Conservation (phyloP, 2,113 vertebrate species). For the Grammomys dolichurus region DNA sequence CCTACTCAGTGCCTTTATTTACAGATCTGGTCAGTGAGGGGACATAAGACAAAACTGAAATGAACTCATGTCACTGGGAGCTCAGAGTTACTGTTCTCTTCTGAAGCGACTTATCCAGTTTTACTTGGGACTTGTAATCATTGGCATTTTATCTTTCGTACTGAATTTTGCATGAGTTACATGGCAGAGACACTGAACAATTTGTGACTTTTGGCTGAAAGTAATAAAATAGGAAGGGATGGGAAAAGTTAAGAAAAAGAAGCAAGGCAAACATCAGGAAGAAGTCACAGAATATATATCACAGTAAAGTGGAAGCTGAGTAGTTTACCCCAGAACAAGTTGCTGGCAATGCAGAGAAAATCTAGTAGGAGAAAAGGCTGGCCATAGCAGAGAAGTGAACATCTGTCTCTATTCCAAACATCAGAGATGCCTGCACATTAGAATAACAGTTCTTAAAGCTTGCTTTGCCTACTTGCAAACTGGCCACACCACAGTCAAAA, state of each 20-base stretch:
- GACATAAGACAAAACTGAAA: background rate
- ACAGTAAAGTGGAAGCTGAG: background rate
- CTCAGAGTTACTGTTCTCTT: background rate
- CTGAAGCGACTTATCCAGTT: background rate
- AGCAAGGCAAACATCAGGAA: background rate
- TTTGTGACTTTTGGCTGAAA: background rate
- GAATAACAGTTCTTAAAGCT: background rate
- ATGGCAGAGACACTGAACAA: background rate
- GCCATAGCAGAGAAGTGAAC: background rate
- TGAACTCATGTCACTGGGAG: background rate
- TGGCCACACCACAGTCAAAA: background rate
- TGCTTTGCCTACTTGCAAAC: background rate
- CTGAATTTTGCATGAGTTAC: background rate
- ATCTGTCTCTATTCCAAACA: accelerated
- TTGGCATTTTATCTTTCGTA: background rate
- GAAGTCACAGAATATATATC: background rate
- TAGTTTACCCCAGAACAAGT: background rate
- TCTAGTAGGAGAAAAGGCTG: background rate
- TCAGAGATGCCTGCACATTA: no score
- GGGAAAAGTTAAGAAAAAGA: background rate
- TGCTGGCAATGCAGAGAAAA: background rate
- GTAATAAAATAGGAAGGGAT: background rate
- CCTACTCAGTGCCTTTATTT: background rate
- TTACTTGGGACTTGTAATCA: background rate
- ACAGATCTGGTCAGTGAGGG: background rate